Percentiles rank a stretch among this genome's conserved stretches.
Evolutionary conservation across 2,797 vertebrate species (phyloP).

Genomic region (Microchirus variegatus): DNA sequence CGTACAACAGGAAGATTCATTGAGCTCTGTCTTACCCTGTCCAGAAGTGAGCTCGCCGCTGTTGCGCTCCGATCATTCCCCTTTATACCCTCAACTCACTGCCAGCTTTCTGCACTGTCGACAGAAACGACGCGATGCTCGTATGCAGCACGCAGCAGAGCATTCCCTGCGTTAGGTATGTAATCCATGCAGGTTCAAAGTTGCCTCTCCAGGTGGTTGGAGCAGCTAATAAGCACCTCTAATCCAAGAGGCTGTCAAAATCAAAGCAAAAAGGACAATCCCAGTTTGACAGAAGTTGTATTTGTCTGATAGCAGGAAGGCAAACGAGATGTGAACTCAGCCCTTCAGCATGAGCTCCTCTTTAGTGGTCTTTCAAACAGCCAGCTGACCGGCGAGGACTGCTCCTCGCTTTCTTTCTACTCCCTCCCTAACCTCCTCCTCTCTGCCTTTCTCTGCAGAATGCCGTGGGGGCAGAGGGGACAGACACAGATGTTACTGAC

Average conservation of each 20-base stretch:
- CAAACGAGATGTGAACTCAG: constrained; percentile 27
- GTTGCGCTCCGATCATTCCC: constrained; percentile 62
- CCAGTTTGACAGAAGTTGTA: constrained; percentile 23
- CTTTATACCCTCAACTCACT: constrained; percentile 63
- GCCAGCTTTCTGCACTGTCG: constrained; percentile 62
- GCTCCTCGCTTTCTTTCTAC: constrained; percentile 41
- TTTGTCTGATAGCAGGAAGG: constrained; percentile 20
- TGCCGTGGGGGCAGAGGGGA: constrained; percentile 68
- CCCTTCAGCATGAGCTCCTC: constrained; percentile 34
- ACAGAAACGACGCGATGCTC: constrained; percentile 43
- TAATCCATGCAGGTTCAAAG: constrained; percentile 62
- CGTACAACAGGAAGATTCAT: constrained; percentile 44
- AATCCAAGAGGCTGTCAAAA: constrained; percentile 45
- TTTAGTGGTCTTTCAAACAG: constrained; percentile 44
- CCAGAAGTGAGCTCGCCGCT: constrained; percentile 50
- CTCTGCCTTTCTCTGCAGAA: constrained; percentile 71
- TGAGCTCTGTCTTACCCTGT: constrained; percentile 73
- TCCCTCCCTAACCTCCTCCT: constrained; percentile 58
- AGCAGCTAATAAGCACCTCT: constrained; percentile 45
- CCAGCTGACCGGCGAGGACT: constrained; percentile 59
- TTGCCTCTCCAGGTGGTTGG: constrained; percentile 15
- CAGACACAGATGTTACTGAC: constrained; percentile 81
- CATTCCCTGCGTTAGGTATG: constrained; percentile 58
- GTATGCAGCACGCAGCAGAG: constrained; percentile 25
- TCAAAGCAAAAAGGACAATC: constrained; percentile 43